phyloP scores from a whole-genome alignment of 2,797 vertebrate species.

The Sebastes miniatus region DNA sequence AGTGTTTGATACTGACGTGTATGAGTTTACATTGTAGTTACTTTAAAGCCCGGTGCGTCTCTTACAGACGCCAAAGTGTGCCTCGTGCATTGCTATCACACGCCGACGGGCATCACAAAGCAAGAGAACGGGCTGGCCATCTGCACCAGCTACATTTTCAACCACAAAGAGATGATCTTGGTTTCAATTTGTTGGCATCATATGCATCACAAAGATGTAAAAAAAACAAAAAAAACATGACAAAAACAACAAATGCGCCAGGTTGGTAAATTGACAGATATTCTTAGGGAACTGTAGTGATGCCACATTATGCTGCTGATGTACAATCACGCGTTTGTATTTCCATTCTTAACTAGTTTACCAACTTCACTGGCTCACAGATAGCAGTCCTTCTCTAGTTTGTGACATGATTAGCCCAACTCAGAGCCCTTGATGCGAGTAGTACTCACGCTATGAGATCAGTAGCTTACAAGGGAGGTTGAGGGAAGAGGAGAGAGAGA shows the following conservation, averaged over 20 bases:
- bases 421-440: conserved; percentile 42
- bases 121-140: not conserved
- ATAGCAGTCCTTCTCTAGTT: conserved; percentile 14
- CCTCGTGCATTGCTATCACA: too few species aligned
- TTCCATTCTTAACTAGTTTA: conserved; percentile 10
- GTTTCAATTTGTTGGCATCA: conserved; percentile 33
- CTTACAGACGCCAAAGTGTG: too few species aligned
- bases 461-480: conserved; percentile 37
- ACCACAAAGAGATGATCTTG: conserved; percentile 34
- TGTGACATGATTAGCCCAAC: conserved; percentile 48
- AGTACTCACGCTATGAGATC: conserved; percentile 57
- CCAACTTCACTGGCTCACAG: conserved; percentile 3
- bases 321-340: conserved; percentile 41
- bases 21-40: too few species aligned
- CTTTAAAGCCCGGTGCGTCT: too few species aligned
- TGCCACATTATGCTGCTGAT: conserved; percentile 29
- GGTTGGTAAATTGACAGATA: conserved; percentile 3
- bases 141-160: conserved; percentile 25
- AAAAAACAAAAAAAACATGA: not conserved
- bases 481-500: not conserved
- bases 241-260: conserved; percentile 23
- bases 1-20: too few species aligned
- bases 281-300: conserved; percentile 31
- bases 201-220: conserved; percentile 4
- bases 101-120: too few species aligned